Evolutionary conservation across 2,888 invertebrate species (phyloP), one percentile per base, ranked within the genome.

Genomic region (Unio pictorum): DNA sequence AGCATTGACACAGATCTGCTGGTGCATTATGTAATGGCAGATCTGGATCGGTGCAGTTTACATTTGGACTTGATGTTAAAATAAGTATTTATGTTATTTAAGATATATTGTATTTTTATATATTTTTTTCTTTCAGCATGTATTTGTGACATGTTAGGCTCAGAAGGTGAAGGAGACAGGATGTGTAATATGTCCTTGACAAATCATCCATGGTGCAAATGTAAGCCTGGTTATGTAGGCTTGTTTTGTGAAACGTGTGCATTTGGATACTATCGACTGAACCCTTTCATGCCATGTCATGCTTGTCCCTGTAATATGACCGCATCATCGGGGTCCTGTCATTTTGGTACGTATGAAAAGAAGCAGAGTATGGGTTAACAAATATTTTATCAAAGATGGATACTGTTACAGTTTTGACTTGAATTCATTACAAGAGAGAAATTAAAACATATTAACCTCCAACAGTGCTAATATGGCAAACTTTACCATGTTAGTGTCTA

Each of bases 171-270:
- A 11, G 78, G 75, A 1, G 34, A 64, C 15, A 64, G 56, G 23
- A 8, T 26, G 1, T 82, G 82, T 75, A 67, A 68, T 28, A 45
- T 72, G 15, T 65, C 66, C 61, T 45, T 67, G n/a, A 26, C 58
- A 17, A 18, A 63, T 59, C 23, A 68, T 15, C 67, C 71, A 15
- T 75, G 70, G 69, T 87, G 87, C 72, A 56, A 61, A 8, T 87
- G 87, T 71, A 76, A 75, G 26, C 23, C 62, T 11, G 83, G 83
- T 0, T 81, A 84, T 61, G 65, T 69, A 6, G 87, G 87, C 3
- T 61, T 76, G n/a, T 85, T 84, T 69, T 87, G 87, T 73, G 84
- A 86, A 66, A 57, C 71, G 15, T 87, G 87, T 72, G 69, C 69
- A 1, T 72, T 74, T 17, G 81, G 82, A 0, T 84, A 68, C 66